A percentile compares a stretch with the other conserved stretches of the same genome.
These are phyloP conservation scores for Psittacula derbiana DNA, from an alignment of 2,797 vertebrate species.

Conservation along the genomic window DNA sequence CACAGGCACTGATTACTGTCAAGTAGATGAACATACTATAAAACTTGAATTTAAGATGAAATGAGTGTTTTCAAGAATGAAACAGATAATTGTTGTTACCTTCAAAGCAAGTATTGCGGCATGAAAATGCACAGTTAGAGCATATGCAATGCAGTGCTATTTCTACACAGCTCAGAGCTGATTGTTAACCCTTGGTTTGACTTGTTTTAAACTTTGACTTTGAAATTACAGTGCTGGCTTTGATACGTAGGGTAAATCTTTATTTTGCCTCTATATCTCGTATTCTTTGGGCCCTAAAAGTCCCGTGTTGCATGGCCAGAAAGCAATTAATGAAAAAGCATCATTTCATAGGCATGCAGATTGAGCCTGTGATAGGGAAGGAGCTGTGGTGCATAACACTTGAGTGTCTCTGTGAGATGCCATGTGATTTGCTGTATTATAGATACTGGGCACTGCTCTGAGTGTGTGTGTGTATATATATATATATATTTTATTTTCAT, in stretches of 20 bases:
- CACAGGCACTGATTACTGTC: not conserved
- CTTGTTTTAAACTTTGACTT: not conserved
- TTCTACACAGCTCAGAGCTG: not conserved
- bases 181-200: not conserved
- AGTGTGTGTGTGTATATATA: not conserved
- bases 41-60: not conserved
- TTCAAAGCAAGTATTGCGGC: not conserved
- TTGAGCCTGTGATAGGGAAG: not conserved
- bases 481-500: not conserved
- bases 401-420: not conserved
- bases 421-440: not conserved
- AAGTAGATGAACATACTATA: not conserved
- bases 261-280: not conserved
- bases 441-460: not conserved
- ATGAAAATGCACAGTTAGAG: not conserved
- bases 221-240: not conserved
- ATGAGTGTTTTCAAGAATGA: not conserved
- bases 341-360: not conserved
- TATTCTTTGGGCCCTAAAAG: not conserved
- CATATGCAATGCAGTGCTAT: not conserved
- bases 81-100: not conserved
- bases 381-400: not conserved
- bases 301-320: not conserved
- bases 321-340: conserved; percentile 17
- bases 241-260: not conserved